Evolutionary conservation across 2,888 invertebrate genomes (phyloP).

Genomic region (Heterodera filipjevi): DNA sequence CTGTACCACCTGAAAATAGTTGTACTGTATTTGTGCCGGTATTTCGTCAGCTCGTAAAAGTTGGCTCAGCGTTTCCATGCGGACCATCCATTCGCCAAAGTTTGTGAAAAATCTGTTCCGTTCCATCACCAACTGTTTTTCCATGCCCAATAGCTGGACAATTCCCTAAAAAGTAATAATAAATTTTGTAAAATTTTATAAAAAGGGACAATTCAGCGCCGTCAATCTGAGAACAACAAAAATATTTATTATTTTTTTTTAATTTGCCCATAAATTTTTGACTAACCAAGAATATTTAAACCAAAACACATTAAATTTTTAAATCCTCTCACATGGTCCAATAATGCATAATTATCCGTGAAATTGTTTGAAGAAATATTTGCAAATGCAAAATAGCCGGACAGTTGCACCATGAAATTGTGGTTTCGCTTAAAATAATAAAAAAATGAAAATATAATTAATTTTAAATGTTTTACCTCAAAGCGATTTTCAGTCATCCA

Average conservation of each 20-base stretch:
- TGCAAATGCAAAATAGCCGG: conserved; percentile 88
- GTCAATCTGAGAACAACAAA: too few relatives aligned
- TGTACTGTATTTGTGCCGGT: conserved; percentile 60
- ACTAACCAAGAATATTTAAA: not conserved
- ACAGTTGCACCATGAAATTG: conserved; percentile 82
- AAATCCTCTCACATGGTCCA: not conserved
- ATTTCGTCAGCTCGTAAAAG: conserved; percentile 44
- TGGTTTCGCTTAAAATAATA: conserved; percentile 71
- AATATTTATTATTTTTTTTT: too few relatives aligned
- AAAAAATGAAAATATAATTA: not conserved
- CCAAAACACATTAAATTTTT: too few relatives aligned
- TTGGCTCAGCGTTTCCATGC: conserved; percentile 54
- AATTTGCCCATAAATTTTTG: too few relatives aligned
- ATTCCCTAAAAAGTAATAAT: conserved; percentile 36
- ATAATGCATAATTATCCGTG: conserved; percentile 79
- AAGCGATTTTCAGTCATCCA: conserved; percentile 69
- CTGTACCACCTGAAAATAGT: conserved; percentile 53
- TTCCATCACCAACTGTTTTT: conserved; percentile 85
- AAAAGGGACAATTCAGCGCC: not conserved
- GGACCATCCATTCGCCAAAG: conserved; percentile 62
- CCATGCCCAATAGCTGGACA: conserved; percentile 77
- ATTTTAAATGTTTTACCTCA: conserved; percentile 68
- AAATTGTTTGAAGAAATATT: conserved; percentile 85
- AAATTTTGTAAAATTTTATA: not conserved
- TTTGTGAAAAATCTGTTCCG: conserved; percentile 62